Percentiles rank a stretch among this genome's conserved stretches.
Evolutionary conservation across 2,888 invertebrate species (phyloP).

Genomic region (Cotesia congregata): DNA sequence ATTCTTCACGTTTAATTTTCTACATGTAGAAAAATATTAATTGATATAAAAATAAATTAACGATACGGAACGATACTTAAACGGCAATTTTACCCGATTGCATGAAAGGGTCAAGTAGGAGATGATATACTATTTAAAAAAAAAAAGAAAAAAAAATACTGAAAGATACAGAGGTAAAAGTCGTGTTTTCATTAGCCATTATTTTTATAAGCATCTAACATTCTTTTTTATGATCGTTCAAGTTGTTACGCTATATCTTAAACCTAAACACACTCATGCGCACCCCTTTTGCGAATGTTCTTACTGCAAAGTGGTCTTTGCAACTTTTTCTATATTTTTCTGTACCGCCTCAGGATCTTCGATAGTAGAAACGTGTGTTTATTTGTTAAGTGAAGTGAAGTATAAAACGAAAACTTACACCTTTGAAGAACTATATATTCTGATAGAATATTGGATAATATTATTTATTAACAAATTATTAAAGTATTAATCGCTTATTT

Average conservation of each 20-base stretch:
- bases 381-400: too few relatives aligned
- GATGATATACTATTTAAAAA: background rate
- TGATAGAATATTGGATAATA: too few relatives aligned
- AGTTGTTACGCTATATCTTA: constrained; percentile 35
- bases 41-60: background rate
- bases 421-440: too few relatives aligned
- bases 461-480: too few relatives aligned
- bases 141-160: constrained; percentile 4
- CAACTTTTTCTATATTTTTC: constrained; percentile 3
- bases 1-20: background rate
- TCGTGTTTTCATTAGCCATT: constrained; percentile 39
- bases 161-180: constrained; percentile 4
- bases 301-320: constrained; percentile 19
- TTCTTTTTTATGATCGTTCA: constrained; percentile 35
- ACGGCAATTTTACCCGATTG: background rate
- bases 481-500: too few relatives aligned
- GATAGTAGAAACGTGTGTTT: too few relatives aligned
- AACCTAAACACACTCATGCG: constrained; percentile 28
- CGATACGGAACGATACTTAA: background rate
- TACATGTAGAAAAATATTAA: background rate
- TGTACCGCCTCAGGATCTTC: background rate
- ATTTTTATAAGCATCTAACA: constrained; percentile 45
- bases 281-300: background rate
- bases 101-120: constrained; percentile 4
- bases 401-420: too few relatives aligned